phyloP scores from a whole-genome alignment of 2,797 vertebrate species.

The Australoheros facetus region DNA sequence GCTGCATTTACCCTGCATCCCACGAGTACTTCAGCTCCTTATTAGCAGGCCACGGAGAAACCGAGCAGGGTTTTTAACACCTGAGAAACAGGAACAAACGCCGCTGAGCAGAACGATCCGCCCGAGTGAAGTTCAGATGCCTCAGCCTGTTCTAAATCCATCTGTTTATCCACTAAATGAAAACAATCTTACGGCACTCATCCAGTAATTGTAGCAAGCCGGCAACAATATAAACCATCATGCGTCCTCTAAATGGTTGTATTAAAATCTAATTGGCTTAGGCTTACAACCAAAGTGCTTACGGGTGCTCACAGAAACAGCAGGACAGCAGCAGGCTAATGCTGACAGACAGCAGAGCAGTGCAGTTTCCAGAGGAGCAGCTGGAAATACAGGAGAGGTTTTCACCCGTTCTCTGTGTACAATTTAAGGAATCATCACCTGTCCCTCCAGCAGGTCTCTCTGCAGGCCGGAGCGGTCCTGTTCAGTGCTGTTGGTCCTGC shows the following conservation, averaged over 20 bases:
- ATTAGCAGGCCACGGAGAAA: not conserved
- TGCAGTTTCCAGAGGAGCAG: not conserved
- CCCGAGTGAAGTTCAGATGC: not conserved
- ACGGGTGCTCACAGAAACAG: constrained; percentile 13
- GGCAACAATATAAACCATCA: constrained; percentile 17
- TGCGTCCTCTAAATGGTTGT: constrained; percentile 27
- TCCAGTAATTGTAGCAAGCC: constrained; percentile 5
- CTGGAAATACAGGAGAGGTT: not conserved
- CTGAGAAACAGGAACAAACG: not conserved
- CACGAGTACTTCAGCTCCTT: not conserved
- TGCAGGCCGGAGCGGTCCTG: constrained; percentile 91
- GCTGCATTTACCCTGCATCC: not conserved
- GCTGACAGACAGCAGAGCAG: not conserved
- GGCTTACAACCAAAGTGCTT: constrained; percentile 37
- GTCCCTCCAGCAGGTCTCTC: constrained; percentile 93
- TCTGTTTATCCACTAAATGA: constrained; percentile 13
- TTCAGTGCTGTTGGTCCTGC: constrained; percentile 97
- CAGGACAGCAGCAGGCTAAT: constrained; percentile 20
- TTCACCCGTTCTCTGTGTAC: not conserved
- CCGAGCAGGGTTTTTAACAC: not conserved
- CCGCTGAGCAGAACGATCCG: not conserved
- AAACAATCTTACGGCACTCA: not conserved
- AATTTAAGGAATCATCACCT: constrained; percentile 75
- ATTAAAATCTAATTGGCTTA: constrained; percentile 62
- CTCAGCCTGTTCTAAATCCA: not conserved